Evolutionary conservation across 2,113 vertebrate genomes (phyloP), one percentile per base, ranked within the genome.

Genomic region (Grammomys dolichurus): DNA sequence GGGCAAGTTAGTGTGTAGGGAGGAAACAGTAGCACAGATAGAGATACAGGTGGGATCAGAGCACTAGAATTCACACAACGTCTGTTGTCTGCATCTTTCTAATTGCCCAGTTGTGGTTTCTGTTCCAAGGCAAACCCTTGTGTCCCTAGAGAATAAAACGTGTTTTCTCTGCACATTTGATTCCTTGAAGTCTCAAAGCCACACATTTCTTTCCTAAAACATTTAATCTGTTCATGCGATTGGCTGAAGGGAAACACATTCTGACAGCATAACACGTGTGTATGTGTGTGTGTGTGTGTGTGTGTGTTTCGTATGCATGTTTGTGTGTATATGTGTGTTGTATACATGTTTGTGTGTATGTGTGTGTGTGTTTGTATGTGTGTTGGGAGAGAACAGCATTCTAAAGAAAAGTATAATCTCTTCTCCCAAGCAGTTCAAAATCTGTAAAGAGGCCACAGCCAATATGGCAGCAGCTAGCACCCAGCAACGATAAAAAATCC

Each of bases 61-160:
- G 48, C 54, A 19, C 3, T 70, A 28, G 26, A 7, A 43, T 3
- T 67, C 11, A 48, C 14, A 40, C 24, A 22, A n/a, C 31, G 56
- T 63, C 92, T 85, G 12, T 11, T 51, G 51, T 76, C 9, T 7
- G 46, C 14, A 0, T 36, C 40, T 20, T 76, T 92, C 56, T 63
- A n/a, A 13, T 2, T 67, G 65, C 40, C 87, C 80, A 65, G 0
- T 70, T 69, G 54, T 46, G 24, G 40, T 48, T 40, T 14, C 2
- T 20, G 14, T 80, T 65, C 48, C 69, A 78, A 91, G 63, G 70
- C 48, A 90, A 73, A 96, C n/a, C 77, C 80, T 84, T 90, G 48
- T 70, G 54, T 88, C 80, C 84, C 86, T 82, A 7, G 77, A 94
- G 67, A 77, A 26, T 88, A 81, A 81, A 76, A 43, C 7, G 3